Evolutionary conservation across 2,888 invertebrate species (phyloP), one percentile per base, ranked within the genome.

Genomic region (Microchrysa polita): DNA sequence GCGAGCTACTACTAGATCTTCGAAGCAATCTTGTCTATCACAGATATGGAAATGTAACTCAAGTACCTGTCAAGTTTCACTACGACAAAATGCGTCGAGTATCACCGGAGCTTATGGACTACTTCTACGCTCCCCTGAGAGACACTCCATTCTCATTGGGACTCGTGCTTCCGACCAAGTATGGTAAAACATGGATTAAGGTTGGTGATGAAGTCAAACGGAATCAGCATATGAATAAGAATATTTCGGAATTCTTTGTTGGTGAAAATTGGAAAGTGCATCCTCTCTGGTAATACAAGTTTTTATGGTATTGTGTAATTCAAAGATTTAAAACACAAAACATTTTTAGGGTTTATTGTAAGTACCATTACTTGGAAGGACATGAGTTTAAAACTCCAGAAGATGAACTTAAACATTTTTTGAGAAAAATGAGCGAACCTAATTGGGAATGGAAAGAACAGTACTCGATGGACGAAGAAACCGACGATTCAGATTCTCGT

Each of bases 71-170:
- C 14, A 91, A 93, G 75, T 91, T 92, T 81, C 95, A 95, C 82
- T 94, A 94, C 80, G 95, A 96, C 81, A 88, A 89, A 77, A 93
- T 94, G 92, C 91, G 92, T 85, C 89, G 97, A 69, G 93, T 95
- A 61, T 90, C 92, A 1, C 88, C 92, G 77, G 92, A 93, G 79
- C 88, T 89, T 76, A 91, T 93, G 80, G 90, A 95, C 82, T 97
- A 95, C 82, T 95, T 92, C 85, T 95, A 89, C 83, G 90, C 93
- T 12, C 91, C 92, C 48, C 84, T 97, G 57, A 88, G 89, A n/a
- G 90, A 91, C 57, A 95, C 95, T 0, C 95, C 96, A 0, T 97
- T 96, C 83, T 92, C 94, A 0, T 87, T 97, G 82, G 96, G 93
- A 1, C 89, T 96, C 75, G 94, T 93, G 0, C 84, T 96, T 78